Evolutionary conservation across 2,113 vertebrate species (phyloP).

Genomic region (Bettongia penicillata): DNA sequence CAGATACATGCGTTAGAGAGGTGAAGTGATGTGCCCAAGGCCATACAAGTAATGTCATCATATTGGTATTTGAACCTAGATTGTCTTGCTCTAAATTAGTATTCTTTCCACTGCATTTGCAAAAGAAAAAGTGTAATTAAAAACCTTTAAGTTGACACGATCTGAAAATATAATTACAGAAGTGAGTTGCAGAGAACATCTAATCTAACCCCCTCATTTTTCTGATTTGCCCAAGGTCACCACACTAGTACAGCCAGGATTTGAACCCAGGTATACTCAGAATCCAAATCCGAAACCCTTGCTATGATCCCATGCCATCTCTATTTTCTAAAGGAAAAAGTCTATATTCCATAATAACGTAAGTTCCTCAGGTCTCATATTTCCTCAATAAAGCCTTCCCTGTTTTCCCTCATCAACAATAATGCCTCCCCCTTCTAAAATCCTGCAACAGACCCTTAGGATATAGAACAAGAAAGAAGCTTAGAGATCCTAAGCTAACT

Average conservation of each 20-base stretch:
- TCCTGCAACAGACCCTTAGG: too few species aligned
- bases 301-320: not conserved
- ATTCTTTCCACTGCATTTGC: not conserved
- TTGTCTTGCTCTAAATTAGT: not conserved
- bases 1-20: not conserved
- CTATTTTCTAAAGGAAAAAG: conserved; percentile 10
- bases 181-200: not conserved
- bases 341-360: not conserved
- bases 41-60: not conserved
- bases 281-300: not conserved
- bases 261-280: not conserved
- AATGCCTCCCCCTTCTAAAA: not conserved
- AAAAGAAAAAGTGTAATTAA: not conserved
- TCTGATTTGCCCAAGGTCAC: not conserved
- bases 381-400: not conserved
- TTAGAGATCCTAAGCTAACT: too few species aligned
- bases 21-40: not conserved
- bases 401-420: not conserved
- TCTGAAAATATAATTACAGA: not conserved
- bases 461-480: too few species aligned
- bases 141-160: not conserved
- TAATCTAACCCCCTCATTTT: not conserved
- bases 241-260: not conserved
- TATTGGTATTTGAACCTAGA: not conserved
- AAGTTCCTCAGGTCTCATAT: not conserved